These are phyloP conservation scores for Eufriesea mexicana DNA, from an alignment of 1,140 invertebrate genomes.

Conservation along the genomic window DNA sequence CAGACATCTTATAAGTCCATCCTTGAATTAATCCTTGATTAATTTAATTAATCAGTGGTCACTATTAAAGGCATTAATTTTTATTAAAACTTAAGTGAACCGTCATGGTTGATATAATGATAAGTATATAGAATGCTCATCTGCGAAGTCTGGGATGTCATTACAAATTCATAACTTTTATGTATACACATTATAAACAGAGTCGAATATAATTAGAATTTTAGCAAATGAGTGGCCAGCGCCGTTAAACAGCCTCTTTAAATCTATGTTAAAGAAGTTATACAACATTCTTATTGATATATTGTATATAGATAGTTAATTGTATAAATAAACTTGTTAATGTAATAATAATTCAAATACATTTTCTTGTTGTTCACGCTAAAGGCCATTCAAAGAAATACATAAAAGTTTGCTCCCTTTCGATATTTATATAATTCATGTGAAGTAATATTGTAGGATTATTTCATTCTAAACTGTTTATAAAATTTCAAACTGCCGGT, in stretches of 20 bases:
- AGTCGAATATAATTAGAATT: conserved; percentile 35
- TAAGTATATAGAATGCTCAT: conserved; percentile 45
- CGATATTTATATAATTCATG: conserved; percentile 39
- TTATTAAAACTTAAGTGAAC: conserved; percentile 4
- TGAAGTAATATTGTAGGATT: conserved; percentile 6
- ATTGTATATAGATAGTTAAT: conserved; percentile 70
- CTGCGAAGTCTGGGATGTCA: conserved; percentile 52
- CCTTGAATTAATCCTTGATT: conserved; percentile 12
- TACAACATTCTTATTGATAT: conserved; percentile 61
- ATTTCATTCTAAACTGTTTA: conserved; percentile 37
- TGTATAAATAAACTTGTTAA: conserved; percentile 69
- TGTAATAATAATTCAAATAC: conserved; percentile 51
- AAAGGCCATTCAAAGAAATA: conserved; percentile 46
- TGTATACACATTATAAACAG: conserved; percentile 35
- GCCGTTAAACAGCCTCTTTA: conserved; percentile 46
- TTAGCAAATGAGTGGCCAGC: conserved; percentile 38
- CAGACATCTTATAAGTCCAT: conserved; percentile 20
- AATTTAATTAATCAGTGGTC: conserved; percentile 27
- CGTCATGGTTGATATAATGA: conserved; percentile 39
- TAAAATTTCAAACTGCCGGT: conserved; percentile 41
- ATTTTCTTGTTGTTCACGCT: conserved; percentile 56
- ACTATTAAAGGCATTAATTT: conserved; percentile 22
- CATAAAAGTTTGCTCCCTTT: conserved; percentile 44
- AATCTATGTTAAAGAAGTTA: conserved; percentile 53
- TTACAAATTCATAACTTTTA: conserved; percentile 47